These are phyloP conservation scores for Zosterops lateralis DNA, from an alignment of 2,113 vertebrate genomes.

Conservation along the genomic window DNA sequence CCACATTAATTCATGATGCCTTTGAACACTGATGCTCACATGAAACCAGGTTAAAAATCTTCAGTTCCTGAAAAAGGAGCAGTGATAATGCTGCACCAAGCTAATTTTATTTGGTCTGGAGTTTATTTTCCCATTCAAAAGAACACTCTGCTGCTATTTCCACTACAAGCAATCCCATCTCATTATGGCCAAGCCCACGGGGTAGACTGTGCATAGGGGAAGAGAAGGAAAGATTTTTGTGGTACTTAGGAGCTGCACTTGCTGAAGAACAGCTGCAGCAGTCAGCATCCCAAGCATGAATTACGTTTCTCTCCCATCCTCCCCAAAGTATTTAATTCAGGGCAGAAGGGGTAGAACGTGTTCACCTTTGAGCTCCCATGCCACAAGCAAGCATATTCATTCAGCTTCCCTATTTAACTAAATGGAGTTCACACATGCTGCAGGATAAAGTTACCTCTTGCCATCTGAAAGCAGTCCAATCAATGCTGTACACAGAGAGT, in stretches of 20 bases:
- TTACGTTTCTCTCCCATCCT: constrained; percentile 16
- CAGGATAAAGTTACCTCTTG: constrained; percentile 56
- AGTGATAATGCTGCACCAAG: background rate
- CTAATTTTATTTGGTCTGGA: background rate
- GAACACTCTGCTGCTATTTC: background rate
- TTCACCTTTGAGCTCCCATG: constrained; percentile 34
- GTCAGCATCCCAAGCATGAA: background rate
- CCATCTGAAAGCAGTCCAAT: constrained; percentile 56
- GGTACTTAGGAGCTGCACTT: background rate
- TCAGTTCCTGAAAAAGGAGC: background rate
- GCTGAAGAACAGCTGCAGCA: constrained; percentile 1
- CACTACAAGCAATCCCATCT: background rate
- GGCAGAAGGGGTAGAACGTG: background rate
- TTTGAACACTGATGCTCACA: background rate
- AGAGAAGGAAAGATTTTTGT: background rate
- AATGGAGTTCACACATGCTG: constrained; percentile 54
- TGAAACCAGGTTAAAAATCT: background rate
- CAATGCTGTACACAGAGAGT: constrained; percentile 58
- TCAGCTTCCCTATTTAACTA: constrained; percentile 48
- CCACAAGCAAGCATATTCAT: constrained; percentile 24
- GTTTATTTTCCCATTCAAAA: background rate
- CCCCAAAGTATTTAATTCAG: constrained; percentile 54
- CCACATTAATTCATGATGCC: background rate
- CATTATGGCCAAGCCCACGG: background rate
- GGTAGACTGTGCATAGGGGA: background rate